Evolutionary conservation across 2,888 invertebrate genomes (phyloP).

Genomic region (Gerris lacustris): DNA sequence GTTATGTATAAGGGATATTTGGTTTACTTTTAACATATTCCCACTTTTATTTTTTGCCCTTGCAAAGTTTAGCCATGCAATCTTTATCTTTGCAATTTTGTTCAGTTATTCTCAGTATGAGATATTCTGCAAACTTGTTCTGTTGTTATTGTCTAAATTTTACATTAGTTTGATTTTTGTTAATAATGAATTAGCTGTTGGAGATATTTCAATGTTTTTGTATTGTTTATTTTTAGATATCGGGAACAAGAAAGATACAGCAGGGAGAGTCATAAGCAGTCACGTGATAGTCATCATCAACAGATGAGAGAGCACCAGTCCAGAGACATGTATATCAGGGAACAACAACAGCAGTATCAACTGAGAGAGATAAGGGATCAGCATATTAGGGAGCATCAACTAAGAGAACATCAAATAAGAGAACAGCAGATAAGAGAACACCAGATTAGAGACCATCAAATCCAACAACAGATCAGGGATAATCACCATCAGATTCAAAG

Average conservation of each 20-base stretch:
- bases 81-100: too few species aligned
- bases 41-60: too few species aligned
- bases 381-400: constrained; percentile 28
- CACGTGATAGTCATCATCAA: constrained; percentile 2
- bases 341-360: constrained; percentile 25
- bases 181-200: too few species aligned
- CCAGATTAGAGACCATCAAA: constrained; percentile 25
- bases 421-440: constrained; percentile 24
- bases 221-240: neutral
- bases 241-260: constrained; percentile 28
- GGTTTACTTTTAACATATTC: too few species aligned
- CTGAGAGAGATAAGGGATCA: constrained; percentile 25
- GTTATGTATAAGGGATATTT: too few species aligned
- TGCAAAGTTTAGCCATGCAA: too few species aligned
- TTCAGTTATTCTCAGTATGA: too few species aligned
- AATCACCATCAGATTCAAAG: constrained; percentile 17
- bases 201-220: neutral
- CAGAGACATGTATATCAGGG: constrained; percentile 10
- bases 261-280: constrained; percentile 25
- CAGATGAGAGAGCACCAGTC: constrained; percentile 6
- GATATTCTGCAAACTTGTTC: too few species aligned
- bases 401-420: constrained; percentile 26
- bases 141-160: too few species aligned
- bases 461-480: constrained; percentile 18
- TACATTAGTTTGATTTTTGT: too few species aligned